Evolutionary conservation across 1,140 invertebrate species (phyloP), one percentile per base, ranked within the genome.

Genomic region (Hylaeus volcanicus): DNA sequence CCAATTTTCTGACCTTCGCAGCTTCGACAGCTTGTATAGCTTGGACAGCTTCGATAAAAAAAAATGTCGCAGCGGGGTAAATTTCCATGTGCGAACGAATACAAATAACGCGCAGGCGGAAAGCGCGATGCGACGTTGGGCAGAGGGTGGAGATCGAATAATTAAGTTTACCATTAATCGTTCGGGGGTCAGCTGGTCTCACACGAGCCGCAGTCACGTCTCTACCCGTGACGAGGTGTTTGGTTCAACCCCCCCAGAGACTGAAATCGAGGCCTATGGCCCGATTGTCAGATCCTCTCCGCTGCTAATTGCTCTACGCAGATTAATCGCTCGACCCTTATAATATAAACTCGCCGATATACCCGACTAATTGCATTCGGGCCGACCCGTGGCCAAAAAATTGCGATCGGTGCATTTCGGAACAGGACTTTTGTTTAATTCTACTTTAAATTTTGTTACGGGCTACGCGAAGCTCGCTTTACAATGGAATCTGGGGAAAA

Each of bases 81-180:
- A 12, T 41, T 12, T 73, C 43, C 12, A 26, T 73, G 43, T 6
- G 11, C 61, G 68, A 6, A 55, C 56, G 58, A 68, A 81, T 68
- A 39, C 68, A 73, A 26, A 69, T 39, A 55, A 56, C 55, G 66
- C 63, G 48, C 14, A 81, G 48, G 14, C 15, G 45, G 12, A 37
- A 45, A 14, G 11, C n/a, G 58, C 37, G 14, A 72, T 51, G 51
- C 5, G 60, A 61, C 26, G n/a, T 39, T 64, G 51, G 68, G 51
- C 11, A 15, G 66, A 26, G 48, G 37, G 61, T 6, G 58, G 61
- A 64, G 43, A 74, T 78, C 73, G 82, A 85, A 82, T 91, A 92
- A 92, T 91, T 91, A 91, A 92, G 90, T 92, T 91, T 91, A 88
- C 86, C 89, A 92, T 92, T 91, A 92, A 91, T 92, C 90, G 88